Percentiles rank a stretch among this genome's conserved stretches.
Conservation (phyloP, 2,888 invertebrate species). For the Frankliniella intonsa region DNA sequence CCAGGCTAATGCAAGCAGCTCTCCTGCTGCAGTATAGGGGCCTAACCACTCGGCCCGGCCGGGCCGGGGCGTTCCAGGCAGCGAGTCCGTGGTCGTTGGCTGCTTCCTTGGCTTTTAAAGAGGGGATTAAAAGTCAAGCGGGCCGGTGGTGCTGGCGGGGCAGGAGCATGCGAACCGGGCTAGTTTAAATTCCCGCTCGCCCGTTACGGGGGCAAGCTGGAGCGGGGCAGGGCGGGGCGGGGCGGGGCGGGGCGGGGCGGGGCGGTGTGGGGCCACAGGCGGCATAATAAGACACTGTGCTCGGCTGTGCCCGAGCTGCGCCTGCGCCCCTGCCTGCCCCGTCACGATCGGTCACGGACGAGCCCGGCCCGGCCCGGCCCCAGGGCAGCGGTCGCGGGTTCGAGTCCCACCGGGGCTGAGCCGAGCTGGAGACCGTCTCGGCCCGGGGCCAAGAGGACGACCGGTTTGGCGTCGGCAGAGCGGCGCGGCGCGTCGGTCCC, state of each 20-base stretch:
- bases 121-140: background rate
- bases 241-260: background rate
- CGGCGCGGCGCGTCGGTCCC: background rate
- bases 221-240: too few relatives aligned
- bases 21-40: too few relatives aligned
- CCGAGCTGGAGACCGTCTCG: background rate
- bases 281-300: slow-evolving; percentile 17
- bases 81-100: background rate
- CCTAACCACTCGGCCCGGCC: too few relatives aligned
- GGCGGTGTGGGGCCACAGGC: background rate
- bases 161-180: background rate
- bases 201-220: background rate
- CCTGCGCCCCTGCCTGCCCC: background rate
- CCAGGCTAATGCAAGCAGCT: too few relatives aligned
- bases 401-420: too few relatives aligned
- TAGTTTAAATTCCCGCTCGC: slow-evolving; percentile 22
- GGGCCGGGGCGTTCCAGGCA: too few relatives aligned
- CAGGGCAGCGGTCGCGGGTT: too few relatives aligned
- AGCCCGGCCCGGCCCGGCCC: too few relatives aligned
- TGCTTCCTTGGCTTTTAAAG: background rate
- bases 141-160: background rate
- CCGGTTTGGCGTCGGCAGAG: background rate
- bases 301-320: too few relatives aligned
- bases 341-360: slow-evolving; percentile 6
- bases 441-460: background rate